phyloP scores from a whole-genome alignment of 1,140 invertebrate genomes.

The Caenorhabditis inopinata region DNA sequence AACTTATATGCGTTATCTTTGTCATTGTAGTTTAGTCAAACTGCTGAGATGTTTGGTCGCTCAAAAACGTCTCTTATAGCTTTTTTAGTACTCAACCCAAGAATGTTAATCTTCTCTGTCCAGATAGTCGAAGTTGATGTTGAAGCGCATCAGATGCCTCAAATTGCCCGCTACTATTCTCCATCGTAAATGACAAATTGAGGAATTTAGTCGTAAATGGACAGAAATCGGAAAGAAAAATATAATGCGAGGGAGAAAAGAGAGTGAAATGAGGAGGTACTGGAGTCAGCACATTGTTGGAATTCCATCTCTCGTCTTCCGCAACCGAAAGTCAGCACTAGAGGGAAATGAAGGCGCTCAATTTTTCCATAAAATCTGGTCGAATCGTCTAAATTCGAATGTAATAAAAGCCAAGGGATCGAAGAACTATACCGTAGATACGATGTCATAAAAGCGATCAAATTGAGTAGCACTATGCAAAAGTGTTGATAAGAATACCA shows the following conservation, averaged over 20 bases:
- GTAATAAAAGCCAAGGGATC: background rate
- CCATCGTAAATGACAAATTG: slow-evolving; percentile 19
- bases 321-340: background rate
- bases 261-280: slow-evolving; percentile 4
- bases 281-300: slow-evolving; percentile 1
- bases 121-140: background rate
- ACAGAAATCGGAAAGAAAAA: slow-evolving; percentile 19
- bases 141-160: background rate
- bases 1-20: no score
- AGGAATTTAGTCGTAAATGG: slow-evolving; percentile 14
- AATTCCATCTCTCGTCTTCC: slow-evolving; percentile 1
- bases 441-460: background rate
- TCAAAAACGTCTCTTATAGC: background rate
- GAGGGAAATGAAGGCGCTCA: background rate
- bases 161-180: slow-evolving; percentile 29
- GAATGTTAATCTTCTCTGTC: background rate
- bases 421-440: background rate
- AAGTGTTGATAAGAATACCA: background rate
- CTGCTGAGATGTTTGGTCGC: background rate
- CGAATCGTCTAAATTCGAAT: background rate
- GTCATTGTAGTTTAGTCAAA: background rate
- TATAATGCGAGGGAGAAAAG: background rate
- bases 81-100: slow-evolving; percentile 28
- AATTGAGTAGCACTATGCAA: background rate
- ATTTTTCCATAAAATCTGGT: slow-evolving; percentile 4